Evolutionary conservation across 1,140 invertebrate species (phyloP).

Genomic region (Drosophila pandora): DNA sequence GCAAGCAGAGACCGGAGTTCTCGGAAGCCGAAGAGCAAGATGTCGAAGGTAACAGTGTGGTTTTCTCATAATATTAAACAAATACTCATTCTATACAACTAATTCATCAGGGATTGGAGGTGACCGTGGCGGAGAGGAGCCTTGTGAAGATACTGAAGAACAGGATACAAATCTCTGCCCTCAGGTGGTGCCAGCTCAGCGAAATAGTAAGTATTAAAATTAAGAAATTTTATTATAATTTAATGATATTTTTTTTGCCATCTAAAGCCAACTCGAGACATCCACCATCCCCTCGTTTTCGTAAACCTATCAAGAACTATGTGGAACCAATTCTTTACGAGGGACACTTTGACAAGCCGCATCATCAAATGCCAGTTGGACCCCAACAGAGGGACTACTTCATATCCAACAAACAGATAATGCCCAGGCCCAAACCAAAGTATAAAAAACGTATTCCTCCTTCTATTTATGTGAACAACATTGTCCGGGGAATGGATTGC

Average conservation of each 20-base stretch:
- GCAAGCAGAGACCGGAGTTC: conserved; percentile 1
- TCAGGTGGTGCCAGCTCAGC: conserved; percentile 46
- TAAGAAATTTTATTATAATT: background rate
- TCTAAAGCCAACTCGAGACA: conserved; percentile 18
- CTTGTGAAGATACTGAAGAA: conserved; percentile 50
- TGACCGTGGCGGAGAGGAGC: conserved; percentile 22
- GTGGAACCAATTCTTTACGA: conserved; percentile 68
- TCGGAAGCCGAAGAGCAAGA: conserved; percentile 14
- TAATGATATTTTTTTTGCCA: background rate
- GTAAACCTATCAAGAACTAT: conserved; percentile 66
- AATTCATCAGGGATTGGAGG: background rate
- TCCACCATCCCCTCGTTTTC: conserved; percentile 12
- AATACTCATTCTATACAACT: background rate
- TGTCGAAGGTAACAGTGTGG: conserved; percentile 31
- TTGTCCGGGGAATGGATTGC: conserved; percentile 62
- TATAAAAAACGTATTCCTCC: conserved; percentile 53
- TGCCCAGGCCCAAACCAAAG: conserved; percentile 55
- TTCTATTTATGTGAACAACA: conserved; percentile 70
- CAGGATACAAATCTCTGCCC: conserved; percentile 63
- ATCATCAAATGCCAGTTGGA: conserved; percentile 24
- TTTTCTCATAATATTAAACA: too few relatives aligned
- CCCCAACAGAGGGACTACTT: conserved; percentile 47
- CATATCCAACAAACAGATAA: conserved; percentile 63
- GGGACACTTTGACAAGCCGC: conserved; percentile 54
- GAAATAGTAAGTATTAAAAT: conserved; percentile 16